Base-by-base conservation (phyloP, 2,888 invertebrate species). In the Xanthostigma xanthostigma region DNA sequence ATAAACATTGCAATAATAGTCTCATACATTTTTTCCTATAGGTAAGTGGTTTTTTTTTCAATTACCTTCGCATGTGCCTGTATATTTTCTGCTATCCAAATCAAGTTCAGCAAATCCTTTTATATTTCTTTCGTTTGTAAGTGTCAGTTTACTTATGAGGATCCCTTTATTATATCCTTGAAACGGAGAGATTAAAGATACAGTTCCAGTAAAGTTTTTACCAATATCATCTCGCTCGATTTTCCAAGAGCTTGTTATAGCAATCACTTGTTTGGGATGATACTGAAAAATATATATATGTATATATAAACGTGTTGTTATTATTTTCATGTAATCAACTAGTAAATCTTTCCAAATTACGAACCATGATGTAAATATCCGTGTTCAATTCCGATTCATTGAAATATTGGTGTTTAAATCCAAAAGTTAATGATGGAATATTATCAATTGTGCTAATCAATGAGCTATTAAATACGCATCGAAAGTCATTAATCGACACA, bases 241-340 rank as follows among this genome's bases (percentile, higher is more conserved):
- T 11, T 74, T 70, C 87, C 87, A 88, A 0, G 74, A 71, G 1
- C 86, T 87, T 57, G 77, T 78, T 8, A 84, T 66, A 63, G 79
- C 75, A 45, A 86, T 75, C 1, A 75, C 62, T 41, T 81, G 81
- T 49, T 79, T 76, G 41, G 81, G 80, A 54, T 79, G 72, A 60
- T 81, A 81, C 73, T 79, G 67, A 43, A 74, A 65, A 50, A 58
- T 36, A 48, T 47, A 17, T 17, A 17, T 17, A 17, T 17, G n/a
- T n/a, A n/a, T n/a, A n/a, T 6, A 27, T 27, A 6, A 27, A 6
- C n/a, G 9, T 11, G 2, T 27, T 44, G 9, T 36, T 44, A 10
- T 14, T 10, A 17, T 42, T 9, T 27, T 33, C 17, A 13, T 42
- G 10, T 36, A 44, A 34, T 2, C 13, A 35, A 33, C n/a, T 9